Evolutionary conservation across 2,888 invertebrate species (phyloP), one percentile per base, ranked within the genome.

Genomic region (Harmothoe impar): DNA sequence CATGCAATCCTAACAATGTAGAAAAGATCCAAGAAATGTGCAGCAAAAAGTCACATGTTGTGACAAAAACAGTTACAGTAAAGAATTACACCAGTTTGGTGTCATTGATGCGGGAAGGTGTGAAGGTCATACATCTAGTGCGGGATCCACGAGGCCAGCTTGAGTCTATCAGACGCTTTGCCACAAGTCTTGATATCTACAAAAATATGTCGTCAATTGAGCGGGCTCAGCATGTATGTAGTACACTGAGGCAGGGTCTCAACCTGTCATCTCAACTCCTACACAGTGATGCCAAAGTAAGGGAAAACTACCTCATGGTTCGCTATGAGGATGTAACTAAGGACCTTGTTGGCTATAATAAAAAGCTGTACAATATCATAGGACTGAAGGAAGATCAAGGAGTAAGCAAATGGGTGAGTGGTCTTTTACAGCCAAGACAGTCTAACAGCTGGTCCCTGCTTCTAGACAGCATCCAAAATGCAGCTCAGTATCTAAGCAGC

Each of bases 41-140:
- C 43, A 17, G n/a, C 0, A 1, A 17, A 0, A 81, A 81, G 43
- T 23, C 33, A 20, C 15, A 33, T 7, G 81, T 81, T 0, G 43
- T 81, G 23, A 81, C 81, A 33, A 81, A 81, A 23, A 20, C 33
- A n/a, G 81, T 35, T 0, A 81, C 81, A 17, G 17, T 81, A 33
- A 81, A 81, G 43, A 81, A 81, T 23, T 43, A 33, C 35, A 81
- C 81, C 3, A 81, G 81, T 25, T 17, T 81, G 23, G 35, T 35
- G 5, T 17, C 81, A 20, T 20, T 81, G 81, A 33, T 81, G 20
- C 3, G 43, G 0, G 43, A 81, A 23, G 81, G 81, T 0, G 81
- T 81, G 23, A 81, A 20, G 43, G 43, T 81, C 43, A 5, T 81
- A 0, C 81, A 81, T 43, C 81, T 81, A 7, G 81, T 81, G 23